These are phyloP conservation scores for Andrena haemorrhoa DNA, from an alignment of 2,888 invertebrate species.

Conservation along the genomic window DNA sequence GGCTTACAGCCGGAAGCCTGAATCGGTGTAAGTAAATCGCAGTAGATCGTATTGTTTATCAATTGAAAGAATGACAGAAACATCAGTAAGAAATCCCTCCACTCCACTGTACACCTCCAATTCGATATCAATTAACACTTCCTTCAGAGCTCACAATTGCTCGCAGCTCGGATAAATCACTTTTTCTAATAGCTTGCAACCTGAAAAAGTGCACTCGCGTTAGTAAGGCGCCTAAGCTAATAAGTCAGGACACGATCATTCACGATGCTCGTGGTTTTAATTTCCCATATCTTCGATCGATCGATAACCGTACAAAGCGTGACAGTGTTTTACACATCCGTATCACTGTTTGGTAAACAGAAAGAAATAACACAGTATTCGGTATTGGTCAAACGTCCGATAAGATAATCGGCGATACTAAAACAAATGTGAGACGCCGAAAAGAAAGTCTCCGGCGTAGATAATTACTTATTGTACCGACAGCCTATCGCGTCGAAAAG, in stretches of 20 bases:
- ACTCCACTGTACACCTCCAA: no score
- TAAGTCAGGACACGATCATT: not conserved
- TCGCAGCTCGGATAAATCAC: no score
- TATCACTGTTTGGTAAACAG: constrained; percentile 3
- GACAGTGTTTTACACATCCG: not conserved
- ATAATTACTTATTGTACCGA: not conserved
- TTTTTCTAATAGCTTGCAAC: no score
- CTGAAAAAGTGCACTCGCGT: no score
- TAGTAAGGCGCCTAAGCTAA: no score
- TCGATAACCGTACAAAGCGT: not conserved
- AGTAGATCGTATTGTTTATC: no score
- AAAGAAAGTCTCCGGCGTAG: constrained; percentile 17
- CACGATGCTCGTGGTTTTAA: not conserved
- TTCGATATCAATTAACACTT: no score
- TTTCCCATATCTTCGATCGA: not conserved
- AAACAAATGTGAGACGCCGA: constrained; percentile 33
- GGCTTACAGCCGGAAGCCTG: no score
- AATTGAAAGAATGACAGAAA: no score
- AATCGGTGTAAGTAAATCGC: no score
- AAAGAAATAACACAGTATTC: constrained; percentile 1
- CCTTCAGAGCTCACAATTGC: no score
- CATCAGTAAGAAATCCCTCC: no score
- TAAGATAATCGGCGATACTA: constrained; percentile 62
- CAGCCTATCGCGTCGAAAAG: not conserved
- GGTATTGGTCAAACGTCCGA: constrained; percentile 39